A percentile compares a stretch with the other conserved stretches of the same genome.
phyloP scores from a whole-genome alignment of 2,888 invertebrate genomes.

The Cheilosia scutellata region DNA sequence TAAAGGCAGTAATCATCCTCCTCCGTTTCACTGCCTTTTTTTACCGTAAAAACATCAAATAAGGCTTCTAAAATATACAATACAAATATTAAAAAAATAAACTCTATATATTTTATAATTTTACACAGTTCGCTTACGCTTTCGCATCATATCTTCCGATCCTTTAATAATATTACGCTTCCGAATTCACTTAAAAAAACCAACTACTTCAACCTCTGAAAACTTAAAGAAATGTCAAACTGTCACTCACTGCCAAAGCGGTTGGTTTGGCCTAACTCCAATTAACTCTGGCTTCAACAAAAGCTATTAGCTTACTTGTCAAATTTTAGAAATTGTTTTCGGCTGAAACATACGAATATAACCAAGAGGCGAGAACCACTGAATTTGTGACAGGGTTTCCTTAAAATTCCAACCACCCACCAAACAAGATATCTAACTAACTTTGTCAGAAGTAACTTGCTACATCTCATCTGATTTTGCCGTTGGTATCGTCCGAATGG shows the following conservation, averaged over 20 bases:
- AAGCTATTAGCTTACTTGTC: conserved; percentile 43
- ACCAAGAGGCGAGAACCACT: conserved; percentile 8
- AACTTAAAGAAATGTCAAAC: not conserved
- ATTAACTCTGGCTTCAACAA: conserved; percentile 28
- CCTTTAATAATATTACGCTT: too few relatives aligned
- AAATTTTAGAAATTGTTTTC: conserved; percentile 40
- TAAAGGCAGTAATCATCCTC: too few relatives aligned
- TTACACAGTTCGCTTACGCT: too few relatives aligned
- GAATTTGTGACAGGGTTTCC: conserved; percentile 2
- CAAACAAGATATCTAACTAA: conserved; percentile 32
- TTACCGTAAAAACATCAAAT: too few relatives aligned
- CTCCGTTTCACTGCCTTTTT: too few relatives aligned
- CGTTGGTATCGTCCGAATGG: conserved; percentile 50
- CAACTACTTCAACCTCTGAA: not conserved
- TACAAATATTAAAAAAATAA: too few relatives aligned
- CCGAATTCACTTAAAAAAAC: too few relatives aligned
- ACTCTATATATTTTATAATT: too few relatives aligned
- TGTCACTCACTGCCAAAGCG: not conserved
- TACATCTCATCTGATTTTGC: conserved; percentile 55
- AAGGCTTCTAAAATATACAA: too few relatives aligned
- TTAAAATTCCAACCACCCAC: conserved; percentile 23
- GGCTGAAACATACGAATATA: not conserved
- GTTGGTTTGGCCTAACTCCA: conserved; percentile 10
- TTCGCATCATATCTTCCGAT: too few relatives aligned
- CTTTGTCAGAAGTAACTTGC: conserved; percentile 56